Evolutionary conservation across 2,113 vertebrate genomes (phyloP).

Genomic region (Poeciliopsis retropinna): DNA sequence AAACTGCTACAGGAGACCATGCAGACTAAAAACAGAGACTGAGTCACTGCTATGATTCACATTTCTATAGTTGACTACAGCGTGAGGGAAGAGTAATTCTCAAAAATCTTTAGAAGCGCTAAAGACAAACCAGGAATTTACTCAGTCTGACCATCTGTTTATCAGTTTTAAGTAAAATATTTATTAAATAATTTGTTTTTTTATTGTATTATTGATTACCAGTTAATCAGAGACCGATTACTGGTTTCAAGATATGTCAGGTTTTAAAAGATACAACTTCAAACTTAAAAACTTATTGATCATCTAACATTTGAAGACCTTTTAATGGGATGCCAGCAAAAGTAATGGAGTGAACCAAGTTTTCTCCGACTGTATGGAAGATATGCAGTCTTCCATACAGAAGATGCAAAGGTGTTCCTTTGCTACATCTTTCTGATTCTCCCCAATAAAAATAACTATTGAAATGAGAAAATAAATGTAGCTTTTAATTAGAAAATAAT

Average conservation of each 20-base stretch:
- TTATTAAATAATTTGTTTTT: neutral
- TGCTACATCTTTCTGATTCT: no score
- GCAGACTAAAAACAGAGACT: conserved; percentile 4
- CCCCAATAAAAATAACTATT: no score
- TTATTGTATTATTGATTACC: no score
- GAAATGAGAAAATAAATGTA: neutral
- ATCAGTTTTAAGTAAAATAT: neutral
- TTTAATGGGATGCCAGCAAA: no score
- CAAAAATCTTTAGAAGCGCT: conserved; percentile 5
- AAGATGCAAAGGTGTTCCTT: no score
- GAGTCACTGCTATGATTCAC: conserved; percentile 5
- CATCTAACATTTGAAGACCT: neutral
- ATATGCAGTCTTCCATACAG: no score
- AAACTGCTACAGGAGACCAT: conserved; percentile 10
- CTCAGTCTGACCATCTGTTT: neutral
- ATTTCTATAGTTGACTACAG: neutral
- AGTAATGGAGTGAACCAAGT: no score
- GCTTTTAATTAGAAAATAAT: neutral
- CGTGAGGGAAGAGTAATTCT: neutral
- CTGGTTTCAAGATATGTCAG: no score
- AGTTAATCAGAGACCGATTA: no score
- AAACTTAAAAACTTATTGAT: no score
- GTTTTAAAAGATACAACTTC: no score
- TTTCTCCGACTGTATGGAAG: no score
- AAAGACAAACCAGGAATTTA: neutral